phyloP scores from a whole-genome alignment of 2,797 vertebrate genomes.

The Rhabdophis nuchalis region DNA sequence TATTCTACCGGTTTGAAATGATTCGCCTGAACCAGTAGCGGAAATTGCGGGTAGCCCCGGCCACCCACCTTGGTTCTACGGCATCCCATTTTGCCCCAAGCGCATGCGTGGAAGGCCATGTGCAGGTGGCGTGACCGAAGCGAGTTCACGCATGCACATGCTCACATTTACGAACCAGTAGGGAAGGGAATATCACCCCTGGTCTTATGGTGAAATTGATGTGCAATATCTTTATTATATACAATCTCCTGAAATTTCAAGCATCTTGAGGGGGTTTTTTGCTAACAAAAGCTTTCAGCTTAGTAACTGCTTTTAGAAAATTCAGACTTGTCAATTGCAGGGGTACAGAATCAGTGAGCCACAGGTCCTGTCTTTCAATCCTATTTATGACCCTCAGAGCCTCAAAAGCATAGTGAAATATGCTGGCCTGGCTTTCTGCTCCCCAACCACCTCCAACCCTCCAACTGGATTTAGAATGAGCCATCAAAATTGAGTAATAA shows the following conservation, averaged over 20 bases:
- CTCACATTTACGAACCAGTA: no score
- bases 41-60: no score
- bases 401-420: neutral
- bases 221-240: neutral
- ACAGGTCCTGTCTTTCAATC: neutral
- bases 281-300: neutral
- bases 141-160: no score
- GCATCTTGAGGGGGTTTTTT: neutral
- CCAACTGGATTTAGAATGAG: neutral
- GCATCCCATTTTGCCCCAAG: no score
- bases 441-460: neutral
- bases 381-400: neutral
- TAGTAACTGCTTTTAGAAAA: neutral
- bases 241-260: neutral
- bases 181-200: no score
- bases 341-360: neutral
- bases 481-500: neutral
- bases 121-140: no score
- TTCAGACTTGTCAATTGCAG: neutral
- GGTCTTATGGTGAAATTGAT: neutral
- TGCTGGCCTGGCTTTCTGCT: neutral
- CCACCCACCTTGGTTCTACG: no score
- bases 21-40: no score
- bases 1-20: no score
- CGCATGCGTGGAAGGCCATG: no score